These are phyloP conservation scores for Cnemophilus loriae DNA, from an alignment of 2,113 vertebrate genomes.

Conservation along the genomic window DNA sequence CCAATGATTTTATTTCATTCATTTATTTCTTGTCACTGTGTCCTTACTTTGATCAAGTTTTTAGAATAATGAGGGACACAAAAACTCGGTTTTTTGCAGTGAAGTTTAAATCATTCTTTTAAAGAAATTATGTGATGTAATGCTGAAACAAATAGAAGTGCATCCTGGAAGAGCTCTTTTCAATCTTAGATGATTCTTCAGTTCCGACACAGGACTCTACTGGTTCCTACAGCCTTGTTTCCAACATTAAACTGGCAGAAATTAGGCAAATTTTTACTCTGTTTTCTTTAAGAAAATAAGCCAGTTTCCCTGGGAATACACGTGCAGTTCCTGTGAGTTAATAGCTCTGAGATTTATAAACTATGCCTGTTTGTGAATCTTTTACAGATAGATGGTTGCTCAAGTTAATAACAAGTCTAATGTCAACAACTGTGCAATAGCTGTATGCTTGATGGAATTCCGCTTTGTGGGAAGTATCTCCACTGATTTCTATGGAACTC, in stretches of 20 bases:
- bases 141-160: neutral
- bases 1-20: neutral
- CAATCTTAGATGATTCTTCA: neutral
- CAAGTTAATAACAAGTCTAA: neutral
- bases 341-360: neutral
- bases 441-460: neutral
- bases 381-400: neutral
- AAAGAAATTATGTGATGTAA: neutral
- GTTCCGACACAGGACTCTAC: neutral
- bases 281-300: neutral
- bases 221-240: neutral
- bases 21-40: neutral
- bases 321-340: rapidly evolving
- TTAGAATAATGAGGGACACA: neutral
- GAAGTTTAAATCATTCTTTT: neutral
- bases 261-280: neutral
- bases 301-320: neutral
- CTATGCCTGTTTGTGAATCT: neutral
- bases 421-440: neutral
- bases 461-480: neutral
- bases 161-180: neutral
- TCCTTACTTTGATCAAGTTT: neutral
- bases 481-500: neutral
- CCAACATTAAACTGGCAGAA: neutral
- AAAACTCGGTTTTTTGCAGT: neutral